phyloP scores from a whole-genome alignment of 2,888 invertebrate genomes.

The Machimus atricapillus region DNA sequence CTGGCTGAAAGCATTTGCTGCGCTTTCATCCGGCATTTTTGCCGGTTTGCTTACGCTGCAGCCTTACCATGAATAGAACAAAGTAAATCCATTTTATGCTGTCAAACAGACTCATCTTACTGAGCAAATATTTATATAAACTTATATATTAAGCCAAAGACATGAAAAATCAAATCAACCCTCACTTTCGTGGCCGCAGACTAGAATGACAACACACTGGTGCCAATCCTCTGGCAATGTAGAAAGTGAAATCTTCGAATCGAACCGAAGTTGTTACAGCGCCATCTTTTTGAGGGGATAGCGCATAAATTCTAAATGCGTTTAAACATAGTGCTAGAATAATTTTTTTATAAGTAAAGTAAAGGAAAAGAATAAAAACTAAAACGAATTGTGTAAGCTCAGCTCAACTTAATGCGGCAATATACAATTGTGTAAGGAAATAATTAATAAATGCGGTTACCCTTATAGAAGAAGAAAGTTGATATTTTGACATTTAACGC shows the following conservation, averaged over 20 bases:
- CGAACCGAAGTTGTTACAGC: not conserved
- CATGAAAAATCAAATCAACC: constrained; percentile 3
- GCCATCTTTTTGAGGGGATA: not conserved
- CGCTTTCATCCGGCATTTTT: not conserved
- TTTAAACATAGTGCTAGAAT: no score
- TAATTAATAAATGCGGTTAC: not conserved
- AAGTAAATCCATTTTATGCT: constrained; percentile 53
- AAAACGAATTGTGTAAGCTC: no score
- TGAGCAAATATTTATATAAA: constrained; percentile 1
- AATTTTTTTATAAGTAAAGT: no score
- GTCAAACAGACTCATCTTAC: constrained; percentile 53
- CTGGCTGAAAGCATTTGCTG: not conserved
- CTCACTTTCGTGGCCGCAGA: constrained; percentile 8
- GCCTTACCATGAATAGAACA: constrained; percentile 53
- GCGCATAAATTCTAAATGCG: no score
- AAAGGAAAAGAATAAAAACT: no score
- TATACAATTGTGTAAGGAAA: no score
- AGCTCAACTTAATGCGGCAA: no score
- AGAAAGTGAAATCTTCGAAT: not conserved
- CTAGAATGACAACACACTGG: not conserved
- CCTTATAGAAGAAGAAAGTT: not conserved
- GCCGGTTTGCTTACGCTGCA: not conserved
- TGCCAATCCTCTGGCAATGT: not conserved
- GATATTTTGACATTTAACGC: not conserved
- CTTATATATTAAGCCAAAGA: constrained; percentile 23